These are phyloP conservation scores for Drosophila nigricruria DNA, from an alignment of 2,888 invertebrate species.

Conservation along the genomic window DNA sequence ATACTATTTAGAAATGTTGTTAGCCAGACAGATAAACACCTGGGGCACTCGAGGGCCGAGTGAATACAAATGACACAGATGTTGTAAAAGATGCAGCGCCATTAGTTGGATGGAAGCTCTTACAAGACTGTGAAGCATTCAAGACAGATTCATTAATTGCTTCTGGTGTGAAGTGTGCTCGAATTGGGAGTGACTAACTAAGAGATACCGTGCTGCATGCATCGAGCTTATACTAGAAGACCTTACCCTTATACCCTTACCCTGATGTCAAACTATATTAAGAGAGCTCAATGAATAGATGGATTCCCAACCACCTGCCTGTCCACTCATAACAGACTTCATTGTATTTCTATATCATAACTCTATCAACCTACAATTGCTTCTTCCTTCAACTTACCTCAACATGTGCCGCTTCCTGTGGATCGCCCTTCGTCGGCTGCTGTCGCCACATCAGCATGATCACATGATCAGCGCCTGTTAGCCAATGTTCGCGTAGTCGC, in stretches of 20 bases:
- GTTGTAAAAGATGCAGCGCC: constrained; percentile 3
- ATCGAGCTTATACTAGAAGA: too few relatives aligned
- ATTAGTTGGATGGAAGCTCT: not conserved
- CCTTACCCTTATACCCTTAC: too few relatives aligned
- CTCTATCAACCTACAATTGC: not conserved
- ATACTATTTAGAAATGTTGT: constrained; percentile 12
- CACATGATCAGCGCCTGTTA: constrained; percentile 79
- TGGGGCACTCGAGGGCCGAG: not conserved
- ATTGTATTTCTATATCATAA: not conserved
- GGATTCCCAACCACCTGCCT: too few relatives aligned
- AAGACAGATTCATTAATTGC: constrained; percentile 4
- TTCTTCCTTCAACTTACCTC: constrained; percentile 52
- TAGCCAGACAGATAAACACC: constrained; percentile 34
- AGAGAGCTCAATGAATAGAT: too few relatives aligned
- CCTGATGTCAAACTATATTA: too few relatives aligned
- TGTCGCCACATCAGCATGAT: constrained; percentile 84
- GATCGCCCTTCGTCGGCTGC: constrained; percentile 59
- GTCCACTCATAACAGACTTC: not conserved
- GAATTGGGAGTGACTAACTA: not conserved
- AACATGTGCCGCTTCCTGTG: constrained; percentile 65
- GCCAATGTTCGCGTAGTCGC: constrained; percentile 82
- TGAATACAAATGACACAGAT: constrained; percentile 6
- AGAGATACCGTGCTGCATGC: not conserved
- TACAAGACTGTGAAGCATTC: not conserved
- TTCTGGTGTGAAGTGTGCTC: not conserved